Evolutionary conservation across 2,888 invertebrate species (phyloP).

Genomic region (Phragmatobia fuliginosa): DNA sequence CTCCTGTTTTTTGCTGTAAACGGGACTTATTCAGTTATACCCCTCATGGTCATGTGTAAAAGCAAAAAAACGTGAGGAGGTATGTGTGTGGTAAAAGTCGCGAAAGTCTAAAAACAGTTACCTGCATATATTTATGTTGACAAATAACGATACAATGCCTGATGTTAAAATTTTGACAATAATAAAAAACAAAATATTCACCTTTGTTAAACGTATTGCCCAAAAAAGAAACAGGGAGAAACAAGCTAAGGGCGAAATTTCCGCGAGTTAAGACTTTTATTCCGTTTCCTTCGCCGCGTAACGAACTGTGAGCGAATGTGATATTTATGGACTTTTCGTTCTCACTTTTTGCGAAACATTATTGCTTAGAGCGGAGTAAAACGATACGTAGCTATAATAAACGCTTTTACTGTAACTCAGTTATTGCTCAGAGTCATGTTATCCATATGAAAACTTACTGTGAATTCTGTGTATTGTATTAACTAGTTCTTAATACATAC

Average conservation of each 20-base stretch:
- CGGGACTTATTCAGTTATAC: too few species aligned
- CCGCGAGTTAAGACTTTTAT: conserved; percentile 53
- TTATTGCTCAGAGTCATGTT: conserved; percentile 38
- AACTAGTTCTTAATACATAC: too few species aligned
- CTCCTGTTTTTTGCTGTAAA: too few species aligned
- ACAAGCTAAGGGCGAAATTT: conserved; percentile 46
- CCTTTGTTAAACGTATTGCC: conserved; percentile 33
- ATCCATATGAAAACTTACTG: conserved; percentile 22
- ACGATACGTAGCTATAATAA: conserved; percentile 45
- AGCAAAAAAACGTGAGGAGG: too few species aligned
- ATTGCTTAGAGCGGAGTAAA: conserved; percentile 53
- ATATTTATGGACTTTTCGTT: conserved; percentile 59
- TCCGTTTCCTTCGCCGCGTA: conserved; percentile 57
- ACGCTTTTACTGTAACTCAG: conserved; percentile 50
- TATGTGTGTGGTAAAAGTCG: too few species aligned
- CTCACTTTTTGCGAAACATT: conserved; percentile 57
- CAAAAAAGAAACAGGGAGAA: conserved; percentile 40
- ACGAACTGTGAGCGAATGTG: conserved; percentile 62
- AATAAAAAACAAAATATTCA: conserved; percentile 21
- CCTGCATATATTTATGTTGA: not conserved
- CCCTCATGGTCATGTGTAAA: too few species aligned
- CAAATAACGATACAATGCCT: not conserved
- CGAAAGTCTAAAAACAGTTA: too few species aligned
- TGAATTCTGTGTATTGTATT: not conserved
- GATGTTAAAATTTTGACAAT: not conserved